Percentiles rank a stretch among this genome's conserved stretches.
These are phyloP conservation scores for Anastrepha obliqua DNA, from an alignment of 1,140 invertebrate genomes.

Conservation along the genomic window DNA sequence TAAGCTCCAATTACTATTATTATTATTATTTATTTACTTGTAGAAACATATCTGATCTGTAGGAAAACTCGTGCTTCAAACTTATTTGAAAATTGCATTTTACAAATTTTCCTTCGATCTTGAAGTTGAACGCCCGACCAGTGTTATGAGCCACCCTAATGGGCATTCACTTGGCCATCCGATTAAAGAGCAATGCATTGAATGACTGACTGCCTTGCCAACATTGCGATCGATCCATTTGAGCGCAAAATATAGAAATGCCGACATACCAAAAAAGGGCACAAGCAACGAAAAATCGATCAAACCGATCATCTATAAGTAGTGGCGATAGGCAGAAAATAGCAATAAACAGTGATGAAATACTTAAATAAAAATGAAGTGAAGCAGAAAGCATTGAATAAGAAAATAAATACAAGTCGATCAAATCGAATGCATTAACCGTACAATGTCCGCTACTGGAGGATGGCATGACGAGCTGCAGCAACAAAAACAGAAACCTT, in stretches of 20 bases:
- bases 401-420: background rate
- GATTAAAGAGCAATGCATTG: no score
- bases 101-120: no score
- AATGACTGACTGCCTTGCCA: no score
- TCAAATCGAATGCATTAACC: background rate
- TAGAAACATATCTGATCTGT: no score
- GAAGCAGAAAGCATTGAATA: background rate
- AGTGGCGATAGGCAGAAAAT: background rate
- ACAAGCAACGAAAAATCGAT: background rate
- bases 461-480: background rate
- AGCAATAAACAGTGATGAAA: background rate
- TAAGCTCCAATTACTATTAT: no score
- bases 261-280: constrained; percentile 4
- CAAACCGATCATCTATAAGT: background rate
- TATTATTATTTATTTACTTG: no score
- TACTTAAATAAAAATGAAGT: constrained; percentile 39
- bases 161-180: no score
- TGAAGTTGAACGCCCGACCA: no score
- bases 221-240: no score
- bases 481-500: background rate
- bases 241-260: background rate
- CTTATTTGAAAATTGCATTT: no score
- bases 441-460: background rate
- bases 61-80: no score
- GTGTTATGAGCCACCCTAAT: no score